phyloP scores from a whole-genome alignment of 2,113 vertebrate species.

The Brachionichthys hirsutus region DNA sequence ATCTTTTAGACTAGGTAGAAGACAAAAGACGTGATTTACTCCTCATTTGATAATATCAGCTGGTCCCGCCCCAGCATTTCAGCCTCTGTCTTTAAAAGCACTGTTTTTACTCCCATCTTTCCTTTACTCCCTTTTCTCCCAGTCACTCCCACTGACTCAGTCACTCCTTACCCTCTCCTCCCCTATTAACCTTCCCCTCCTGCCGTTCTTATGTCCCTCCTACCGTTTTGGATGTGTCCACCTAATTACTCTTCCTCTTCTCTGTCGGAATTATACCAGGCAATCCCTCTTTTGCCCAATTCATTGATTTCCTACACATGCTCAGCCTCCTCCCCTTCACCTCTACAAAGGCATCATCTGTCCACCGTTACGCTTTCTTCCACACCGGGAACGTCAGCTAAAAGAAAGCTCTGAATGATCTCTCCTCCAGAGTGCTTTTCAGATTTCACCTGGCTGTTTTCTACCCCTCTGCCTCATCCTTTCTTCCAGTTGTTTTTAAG shows the following conservation, averaged over 20 bases:
- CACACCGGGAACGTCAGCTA: not conserved
- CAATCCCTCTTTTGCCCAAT: constrained; percentile 16
- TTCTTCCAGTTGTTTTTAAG: not conserved
- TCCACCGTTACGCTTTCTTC: constrained; percentile 7
- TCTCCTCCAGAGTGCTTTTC: constrained; percentile 11
- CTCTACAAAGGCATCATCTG: constrained; percentile 9
- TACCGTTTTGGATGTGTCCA: constrained; percentile 43
- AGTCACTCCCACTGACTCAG: not conserved
- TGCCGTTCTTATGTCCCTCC: constrained; percentile 48
- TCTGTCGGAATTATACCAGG: constrained; percentile 36
- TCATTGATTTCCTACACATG: constrained; percentile 28
- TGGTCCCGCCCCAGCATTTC: not conserved
- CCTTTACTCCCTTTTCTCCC: not conserved
- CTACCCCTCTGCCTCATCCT: not conserved
- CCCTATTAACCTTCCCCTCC: constrained; percentile 25
- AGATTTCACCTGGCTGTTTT: constrained; percentile 1
- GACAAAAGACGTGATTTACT: too few species aligned
- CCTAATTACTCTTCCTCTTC: constrained; percentile 61
- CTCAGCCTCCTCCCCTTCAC: constrained; percentile 5
- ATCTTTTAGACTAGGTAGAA: too few species aligned
- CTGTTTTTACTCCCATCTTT: not conserved
- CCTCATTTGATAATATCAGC: not conserved
- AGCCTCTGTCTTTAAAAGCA: too few species aligned
- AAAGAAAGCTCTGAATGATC: constrained; percentile 31
- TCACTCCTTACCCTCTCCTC: not conserved